Percentiles rank a stretch among this genome's conserved stretches.
Conservation (phyloP, 2,797 vertebrate genomes). For the Choloepus didactylus region DNA sequence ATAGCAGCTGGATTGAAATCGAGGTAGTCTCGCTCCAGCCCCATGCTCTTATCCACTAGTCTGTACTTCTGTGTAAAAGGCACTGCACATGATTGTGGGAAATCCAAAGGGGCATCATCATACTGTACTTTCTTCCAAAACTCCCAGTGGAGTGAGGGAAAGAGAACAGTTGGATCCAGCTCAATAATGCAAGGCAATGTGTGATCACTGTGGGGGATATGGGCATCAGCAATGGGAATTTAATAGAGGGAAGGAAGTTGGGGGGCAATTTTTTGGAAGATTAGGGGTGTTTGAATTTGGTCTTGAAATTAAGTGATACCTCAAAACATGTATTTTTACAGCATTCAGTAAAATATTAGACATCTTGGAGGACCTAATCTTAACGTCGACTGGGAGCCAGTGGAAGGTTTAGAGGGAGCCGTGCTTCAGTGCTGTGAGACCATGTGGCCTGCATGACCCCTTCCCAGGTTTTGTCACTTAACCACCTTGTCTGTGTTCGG, state of each 20-base stretch:
- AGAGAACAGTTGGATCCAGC: not conserved
- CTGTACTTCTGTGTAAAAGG: not conserved
- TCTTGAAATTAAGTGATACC: conserved; percentile 1
- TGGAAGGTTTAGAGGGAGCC: not conserved
- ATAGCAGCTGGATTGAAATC: not conserved
- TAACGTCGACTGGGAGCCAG: not conserved
- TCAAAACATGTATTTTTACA: not conserved
- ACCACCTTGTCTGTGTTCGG: not conserved
- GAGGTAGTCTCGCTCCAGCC: not conserved
- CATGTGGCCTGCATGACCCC: too few species aligned
- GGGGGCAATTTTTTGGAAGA: not conserved
- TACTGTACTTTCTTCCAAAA: not conserved
- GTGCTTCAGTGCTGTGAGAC: not conserved
- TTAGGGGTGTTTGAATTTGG: not conserved
- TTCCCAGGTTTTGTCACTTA: not conserved
- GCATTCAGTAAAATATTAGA: not conserved
- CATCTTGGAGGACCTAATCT: not conserved
- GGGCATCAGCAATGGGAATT: not conserved
- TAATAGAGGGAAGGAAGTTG: not conserved
- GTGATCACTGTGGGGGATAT: not conserved
- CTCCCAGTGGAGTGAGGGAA: not conserved
- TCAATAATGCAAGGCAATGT: not conserved
- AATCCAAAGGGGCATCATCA: not conserved
- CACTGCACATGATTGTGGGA: not conserved
- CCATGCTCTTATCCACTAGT: not conserved